Evolutionary conservation across 2,113 vertebrate genomes (phyloP).

Genomic region (Phodopus roborovskii): DNA sequence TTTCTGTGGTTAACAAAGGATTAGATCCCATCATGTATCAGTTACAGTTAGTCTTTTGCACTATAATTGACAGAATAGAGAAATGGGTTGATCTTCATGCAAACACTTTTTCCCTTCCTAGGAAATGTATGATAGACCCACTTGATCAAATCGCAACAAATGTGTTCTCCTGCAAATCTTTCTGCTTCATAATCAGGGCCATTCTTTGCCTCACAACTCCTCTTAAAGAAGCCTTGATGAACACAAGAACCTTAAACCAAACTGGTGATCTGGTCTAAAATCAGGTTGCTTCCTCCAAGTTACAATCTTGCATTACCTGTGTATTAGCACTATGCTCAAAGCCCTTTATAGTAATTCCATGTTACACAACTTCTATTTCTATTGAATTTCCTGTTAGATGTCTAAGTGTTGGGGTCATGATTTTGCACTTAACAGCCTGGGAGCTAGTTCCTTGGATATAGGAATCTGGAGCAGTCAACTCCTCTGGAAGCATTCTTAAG

Average conservation of each 20-base stretch:
- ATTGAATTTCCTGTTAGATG: slow-evolving; percentile 53
- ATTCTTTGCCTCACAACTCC: background rate
- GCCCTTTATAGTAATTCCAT: slow-evolving; percentile 29
- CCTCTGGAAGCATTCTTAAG: background rate
- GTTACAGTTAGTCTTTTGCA: slow-evolving; percentile 32
- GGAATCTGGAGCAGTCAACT: background rate
- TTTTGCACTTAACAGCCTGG: slow-evolving; percentile 23
- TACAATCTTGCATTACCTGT: slow-evolving; percentile 13
- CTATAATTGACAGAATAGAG: background rate
- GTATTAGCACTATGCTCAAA: background rate
- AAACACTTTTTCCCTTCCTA: background rate
- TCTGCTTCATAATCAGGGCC: background rate
- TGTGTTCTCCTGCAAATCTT: slow-evolving; percentile 40
- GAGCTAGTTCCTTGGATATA: background rate
- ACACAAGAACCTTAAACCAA: slow-evolving; percentile 12
- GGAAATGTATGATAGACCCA: background rate
- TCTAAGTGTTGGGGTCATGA: background rate
- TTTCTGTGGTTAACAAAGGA: background rate
- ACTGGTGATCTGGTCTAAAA: slow-evolving; percentile 29
- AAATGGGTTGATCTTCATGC: background rate
- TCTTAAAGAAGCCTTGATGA: slow-evolving; percentile 32
- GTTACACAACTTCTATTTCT: slow-evolving; percentile 49
- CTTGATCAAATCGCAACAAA: background rate
- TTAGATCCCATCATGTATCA: background rate
- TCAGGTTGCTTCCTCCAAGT: background rate